Evolutionary conservation across 2,113 vertebrate species (phyloP), one percentile per base, ranked within the genome.

Genomic region (Pyxicephalus adspersus): DNA sequence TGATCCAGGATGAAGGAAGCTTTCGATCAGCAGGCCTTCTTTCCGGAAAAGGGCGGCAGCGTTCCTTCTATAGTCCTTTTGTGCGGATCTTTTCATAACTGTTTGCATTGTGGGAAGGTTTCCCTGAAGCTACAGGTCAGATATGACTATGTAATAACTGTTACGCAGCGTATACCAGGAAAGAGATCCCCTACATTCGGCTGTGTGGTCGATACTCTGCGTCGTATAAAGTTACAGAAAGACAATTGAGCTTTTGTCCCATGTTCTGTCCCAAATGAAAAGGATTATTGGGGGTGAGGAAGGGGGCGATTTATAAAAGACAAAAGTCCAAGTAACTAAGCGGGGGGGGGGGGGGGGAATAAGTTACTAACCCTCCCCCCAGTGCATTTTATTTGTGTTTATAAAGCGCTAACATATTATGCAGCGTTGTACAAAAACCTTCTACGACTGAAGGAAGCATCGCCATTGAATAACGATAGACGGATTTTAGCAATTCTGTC

Each of bases 51-150:
- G 45, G 66, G n/a, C 20, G 23, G 67, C 5, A 38, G 15, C 20
- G 50, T 55, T 29, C 68, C 1, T 3, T 26, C 23, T 54, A 71
- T 29, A 19, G 25, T 52, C 28, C 50, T 71, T 11, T 54, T 29
- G 23, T 26, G 54, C 17, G 15, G 6, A 51, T 11, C 51, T 72
- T 28, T 28, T 55, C 51, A 29, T 13, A 25, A 28, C 25, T 55
- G 19, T 72, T 72, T 29, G 68, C 23, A 6, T 54, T 52, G 67
- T 54, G 50, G 67, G 45, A 54, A 70, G 18, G 50, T 70, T 70
- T 70, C 67, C 38, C 67, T 25, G 23, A 29, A 72, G 68, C 26
- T 26, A 13, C 16, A 31, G 66, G 45, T 28, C 67, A 71, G 23
- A 54, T 71, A 71, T 71, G 11, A 71, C n/a, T 71, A 71, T 26